These are phyloP conservation scores for Mormoops blainvillei DNA, from an alignment of 2,113 vertebrate genomes.

Conservation along the genomic window DNA sequence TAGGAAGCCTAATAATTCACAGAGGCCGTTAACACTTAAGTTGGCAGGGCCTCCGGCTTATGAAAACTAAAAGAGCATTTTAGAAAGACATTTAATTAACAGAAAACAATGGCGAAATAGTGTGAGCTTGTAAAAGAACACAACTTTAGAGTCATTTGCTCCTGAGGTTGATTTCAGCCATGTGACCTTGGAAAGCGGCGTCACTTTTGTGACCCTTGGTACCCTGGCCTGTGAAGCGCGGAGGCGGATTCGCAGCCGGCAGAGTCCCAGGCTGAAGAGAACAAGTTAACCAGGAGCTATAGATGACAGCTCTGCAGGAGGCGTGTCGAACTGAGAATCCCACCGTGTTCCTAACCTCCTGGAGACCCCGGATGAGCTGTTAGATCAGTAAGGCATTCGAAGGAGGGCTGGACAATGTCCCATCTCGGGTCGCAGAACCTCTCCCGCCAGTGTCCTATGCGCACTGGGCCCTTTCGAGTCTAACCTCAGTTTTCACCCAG, in stretches of 20 bases:
- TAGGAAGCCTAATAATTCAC: not conserved
- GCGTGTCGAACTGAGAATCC: not conserved
- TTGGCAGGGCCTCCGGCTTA: not conserved
- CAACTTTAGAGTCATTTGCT: not conserved
- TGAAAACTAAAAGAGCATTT: not conserved
- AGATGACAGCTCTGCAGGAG: not conserved
- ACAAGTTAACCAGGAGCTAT: not conserved
- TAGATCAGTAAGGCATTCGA: not conserved
- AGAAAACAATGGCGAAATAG: not conserved
- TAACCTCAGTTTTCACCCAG: not conserved
- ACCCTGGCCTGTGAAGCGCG: not conserved
- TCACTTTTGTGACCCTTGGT: not conserved
- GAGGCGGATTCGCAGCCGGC: not conserved
- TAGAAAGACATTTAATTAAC: not conserved
- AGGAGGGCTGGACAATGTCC: not conserved
- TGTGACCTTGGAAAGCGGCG: not conserved
- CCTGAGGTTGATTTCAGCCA: not conserved
- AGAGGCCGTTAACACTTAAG: not conserved
- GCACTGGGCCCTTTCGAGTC: not conserved
- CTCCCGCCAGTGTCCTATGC: not conserved
- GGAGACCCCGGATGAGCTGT: not conserved
- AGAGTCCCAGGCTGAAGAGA: not conserved
- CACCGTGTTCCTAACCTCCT: not conserved
- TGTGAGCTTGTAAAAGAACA: not conserved
- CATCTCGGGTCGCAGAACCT: not conserved